These are phyloP conservation scores for Gasterosteus nipponicus DNA, from an alignment of 2,113 vertebrate species.

Conservation along the genomic window DNA sequence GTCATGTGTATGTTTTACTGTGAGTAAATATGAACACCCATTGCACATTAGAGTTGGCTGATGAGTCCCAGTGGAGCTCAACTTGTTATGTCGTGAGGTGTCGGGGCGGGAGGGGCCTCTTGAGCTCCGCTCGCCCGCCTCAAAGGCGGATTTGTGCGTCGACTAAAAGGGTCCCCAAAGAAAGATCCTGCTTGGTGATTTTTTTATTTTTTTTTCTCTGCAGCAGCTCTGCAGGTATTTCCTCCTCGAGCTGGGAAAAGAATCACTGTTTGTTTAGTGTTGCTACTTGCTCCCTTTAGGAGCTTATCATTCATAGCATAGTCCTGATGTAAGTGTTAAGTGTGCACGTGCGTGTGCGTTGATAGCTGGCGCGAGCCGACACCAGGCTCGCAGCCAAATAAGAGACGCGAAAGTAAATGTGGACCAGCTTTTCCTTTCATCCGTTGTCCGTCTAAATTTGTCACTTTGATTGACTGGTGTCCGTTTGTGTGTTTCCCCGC, in stretches of 20 bases:
- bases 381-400: constrained; percentile 18
- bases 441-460: background rate
- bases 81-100: constrained; percentile 52
- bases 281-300: constrained; percentile 55
- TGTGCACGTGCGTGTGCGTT: constrained; percentile 11
- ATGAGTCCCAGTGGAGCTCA: constrained; percentile 39
- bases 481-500: constrained; percentile 33
- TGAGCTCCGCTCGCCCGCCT: constrained; percentile 50
- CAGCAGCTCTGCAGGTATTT: constrained; percentile 78
- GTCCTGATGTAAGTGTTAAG: constrained; percentile 30
- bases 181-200: constrained; percentile 56
- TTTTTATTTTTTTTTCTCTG: constrained; percentile 32
- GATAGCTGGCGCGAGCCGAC: constrained; percentile 16
- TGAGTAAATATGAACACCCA: constrained; percentile 9
- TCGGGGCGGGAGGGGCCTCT: constrained; percentile 45
- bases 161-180: constrained; percentile 72
- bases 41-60: background rate
- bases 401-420: constrained; percentile 7
- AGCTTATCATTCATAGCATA: constrained; percentile 63
- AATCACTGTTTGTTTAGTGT: constrained; percentile 76
- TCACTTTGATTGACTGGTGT: constrained; percentile 10
- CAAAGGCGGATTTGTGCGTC: constrained; percentile 62
- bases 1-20: background rate
- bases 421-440: constrained; percentile 19
- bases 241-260: constrained; percentile 67